Evolutionary conservation across 2,888 invertebrate genomes (phyloP).

Genomic region (Hymenopus coronatus): DNA sequence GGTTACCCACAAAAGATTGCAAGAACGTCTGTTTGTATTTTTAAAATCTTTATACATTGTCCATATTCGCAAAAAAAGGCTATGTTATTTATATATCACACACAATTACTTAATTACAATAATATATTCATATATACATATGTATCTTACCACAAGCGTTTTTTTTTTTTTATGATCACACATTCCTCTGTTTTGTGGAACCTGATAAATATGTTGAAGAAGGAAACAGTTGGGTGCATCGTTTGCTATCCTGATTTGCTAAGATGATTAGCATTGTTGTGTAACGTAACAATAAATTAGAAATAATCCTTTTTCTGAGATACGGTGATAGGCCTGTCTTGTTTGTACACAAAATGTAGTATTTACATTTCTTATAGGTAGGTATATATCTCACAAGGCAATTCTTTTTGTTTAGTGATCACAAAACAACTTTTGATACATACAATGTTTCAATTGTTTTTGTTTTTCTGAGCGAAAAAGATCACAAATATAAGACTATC

Average conservation of each 20-base stretch:
- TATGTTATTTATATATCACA: slow-evolving; percentile 16
- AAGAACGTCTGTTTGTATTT: not conserved
- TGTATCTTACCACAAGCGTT: slow-evolving; percentile 14
- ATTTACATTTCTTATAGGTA: not conserved
- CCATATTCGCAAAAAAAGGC: not conserved
- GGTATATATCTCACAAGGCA: not conserved
- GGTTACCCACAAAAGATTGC: not conserved
- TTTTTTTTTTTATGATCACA: slow-evolving; percentile 6
- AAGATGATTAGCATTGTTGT: not conserved
- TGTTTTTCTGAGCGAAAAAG: not conserved
- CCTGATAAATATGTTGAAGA: not conserved
- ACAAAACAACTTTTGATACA: not conserved
- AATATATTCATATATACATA: slow-evolving; percentile 6
- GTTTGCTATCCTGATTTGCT: not conserved
- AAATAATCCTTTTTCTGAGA: not conserved
- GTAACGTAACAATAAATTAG: not conserved
- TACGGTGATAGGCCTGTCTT: not conserved
- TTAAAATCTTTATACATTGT: slow-evolving; percentile 18
- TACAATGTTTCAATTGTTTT: not conserved
- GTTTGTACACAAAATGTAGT: not conserved
- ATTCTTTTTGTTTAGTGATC: not conserved
- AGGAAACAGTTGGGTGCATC: not conserved
- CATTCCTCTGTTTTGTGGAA: not conserved
- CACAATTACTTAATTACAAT: slow-evolving; percentile 17
- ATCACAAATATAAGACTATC: not conserved